Base-by-base conservation (phyloP, 2,888 invertebrate species). In the Adineta ricciae region DNA sequence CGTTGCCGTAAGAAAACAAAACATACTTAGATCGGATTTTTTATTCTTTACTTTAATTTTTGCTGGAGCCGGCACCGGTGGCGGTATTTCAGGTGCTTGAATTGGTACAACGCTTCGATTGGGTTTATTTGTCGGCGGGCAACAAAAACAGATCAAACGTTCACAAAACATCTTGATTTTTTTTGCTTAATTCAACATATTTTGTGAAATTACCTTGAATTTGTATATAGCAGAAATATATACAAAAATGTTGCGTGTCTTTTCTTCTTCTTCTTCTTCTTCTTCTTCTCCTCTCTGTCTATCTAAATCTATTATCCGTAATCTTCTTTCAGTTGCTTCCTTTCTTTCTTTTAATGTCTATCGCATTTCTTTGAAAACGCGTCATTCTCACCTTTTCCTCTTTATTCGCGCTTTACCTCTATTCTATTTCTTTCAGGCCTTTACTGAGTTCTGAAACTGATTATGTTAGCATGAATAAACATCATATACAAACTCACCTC, bases 131-230 rank as follows among this genome's bases (percentile, higher is more conserved):
- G 27, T 21, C 14, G 27, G 56, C 0, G 27, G 56, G 16, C 56
- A 64, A 64, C 56, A 64, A 32, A 64, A 64, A 64, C 56, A 64
- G n/a, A 64, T 64, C 56, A n/a, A 64, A 64, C 56, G 32, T 64
- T 64, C 56, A 64, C 27, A 27, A 64, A 64, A 64, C 56, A 64
- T 64, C 0, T 21, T 46, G 5, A 11, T 54, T 54, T 50, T 50
- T 9, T 16, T 64, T 32, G 2, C 32, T 64, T 8, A 64, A 32
- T 64, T 27, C 14, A 64, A 27, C 56, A 64, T 64, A 50, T 50
- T 50, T 50, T 16, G 3, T 50, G 19, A 50, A 50, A 50, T 50
- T 19, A 9, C 2, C 11, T 19, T 50, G 8, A 49, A 49, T 14
- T 49, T 49, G 49, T 49, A 11, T 49, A 14, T 50, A 19, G 11